Evolutionary conservation across 2,888 invertebrate genomes (phyloP).

Genomic region (Rhaphigaster nebulosa): DNA sequence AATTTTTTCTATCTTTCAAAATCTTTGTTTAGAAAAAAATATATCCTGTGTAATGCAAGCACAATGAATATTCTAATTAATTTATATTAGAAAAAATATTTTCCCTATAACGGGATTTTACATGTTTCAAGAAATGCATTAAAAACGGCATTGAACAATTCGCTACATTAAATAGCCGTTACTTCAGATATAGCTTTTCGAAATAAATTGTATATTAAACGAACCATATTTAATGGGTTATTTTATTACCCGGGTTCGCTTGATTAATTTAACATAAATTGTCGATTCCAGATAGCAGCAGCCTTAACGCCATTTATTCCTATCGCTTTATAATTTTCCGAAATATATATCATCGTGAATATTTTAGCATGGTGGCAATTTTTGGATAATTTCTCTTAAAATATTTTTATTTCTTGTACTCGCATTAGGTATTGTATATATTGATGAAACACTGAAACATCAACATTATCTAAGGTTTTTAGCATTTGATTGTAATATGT

Average conservation of each 20-base stretch:
- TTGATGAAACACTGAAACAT: too few species aligned
- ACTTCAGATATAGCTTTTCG: not conserved
- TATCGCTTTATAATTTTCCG: not conserved
- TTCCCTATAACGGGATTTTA: not conserved
- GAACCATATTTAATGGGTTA: not conserved
- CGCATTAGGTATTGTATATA: too few species aligned
- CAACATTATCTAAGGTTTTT: too few species aligned
- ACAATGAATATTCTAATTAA: too few species aligned
- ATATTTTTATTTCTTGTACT: too few species aligned
- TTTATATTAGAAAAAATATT: not conserved
- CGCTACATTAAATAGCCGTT: not conserved
- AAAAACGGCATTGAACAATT: not conserved
- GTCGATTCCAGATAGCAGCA: not conserved
- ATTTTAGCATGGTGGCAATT: too few species aligned
- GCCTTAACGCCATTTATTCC: not conserved
- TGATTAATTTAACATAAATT: not conserved
- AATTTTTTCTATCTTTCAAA: too few species aligned
- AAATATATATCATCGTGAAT: not conserved
- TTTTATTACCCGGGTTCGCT: not conserved
- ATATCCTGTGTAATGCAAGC: too few species aligned
- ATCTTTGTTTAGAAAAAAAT: too few species aligned
- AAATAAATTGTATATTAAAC: not conserved
- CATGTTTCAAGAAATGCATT: not conserved
- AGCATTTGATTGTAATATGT: too few species aligned
- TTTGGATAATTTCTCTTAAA: not conserved